phyloP scores from a whole-genome alignment of 2,888 invertebrate species.

The Amphipyra tragopoginis region DNA sequence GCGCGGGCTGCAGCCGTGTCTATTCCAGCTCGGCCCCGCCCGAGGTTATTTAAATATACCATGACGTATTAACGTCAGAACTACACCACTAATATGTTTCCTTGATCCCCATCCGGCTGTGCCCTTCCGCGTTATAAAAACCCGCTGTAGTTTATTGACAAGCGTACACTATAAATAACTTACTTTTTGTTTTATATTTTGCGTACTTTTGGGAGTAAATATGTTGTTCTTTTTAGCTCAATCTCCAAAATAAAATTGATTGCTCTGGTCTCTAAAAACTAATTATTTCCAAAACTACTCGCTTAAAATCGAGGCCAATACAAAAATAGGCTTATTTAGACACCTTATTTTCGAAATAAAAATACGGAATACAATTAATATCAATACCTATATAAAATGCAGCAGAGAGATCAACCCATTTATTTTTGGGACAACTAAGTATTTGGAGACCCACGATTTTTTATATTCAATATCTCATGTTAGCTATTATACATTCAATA shows the following conservation, averaged over 20 bases:
- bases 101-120: conserved; percentile 77
- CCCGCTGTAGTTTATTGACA: conserved; percentile 73
- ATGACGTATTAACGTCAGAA: conserved; percentile 71
- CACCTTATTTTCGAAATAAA: too few relatives aligned
- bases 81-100: conserved; percentile 70
- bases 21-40: conserved; percentile 69
- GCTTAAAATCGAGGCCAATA: too few relatives aligned
- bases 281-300: too few relatives aligned
- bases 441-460: too few relatives aligned
- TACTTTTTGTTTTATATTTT: conserved; percentile 59
- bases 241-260: too few relatives aligned
- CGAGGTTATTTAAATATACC: conserved; percentile 79
- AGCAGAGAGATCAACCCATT: too few relatives aligned
- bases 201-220: conserved; percentile 28
- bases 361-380: too few relatives aligned
- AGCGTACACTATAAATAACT: conserved; percentile 70
- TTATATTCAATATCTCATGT: too few relatives aligned
- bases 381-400: too few relatives aligned
- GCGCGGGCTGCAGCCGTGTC: conserved; percentile 74
- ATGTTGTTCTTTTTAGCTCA: too few relatives aligned
- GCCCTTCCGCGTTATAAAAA: conserved; percentile 76
- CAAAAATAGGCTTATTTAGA: too few relatives aligned
- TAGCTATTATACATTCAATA: not conserved
- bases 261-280: too few relatives aligned
- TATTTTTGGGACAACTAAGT: conserved; percentile 9